Conservation (phyloP, 2,797 vertebrate species). For the Sylvilagus floridanus region DNA sequence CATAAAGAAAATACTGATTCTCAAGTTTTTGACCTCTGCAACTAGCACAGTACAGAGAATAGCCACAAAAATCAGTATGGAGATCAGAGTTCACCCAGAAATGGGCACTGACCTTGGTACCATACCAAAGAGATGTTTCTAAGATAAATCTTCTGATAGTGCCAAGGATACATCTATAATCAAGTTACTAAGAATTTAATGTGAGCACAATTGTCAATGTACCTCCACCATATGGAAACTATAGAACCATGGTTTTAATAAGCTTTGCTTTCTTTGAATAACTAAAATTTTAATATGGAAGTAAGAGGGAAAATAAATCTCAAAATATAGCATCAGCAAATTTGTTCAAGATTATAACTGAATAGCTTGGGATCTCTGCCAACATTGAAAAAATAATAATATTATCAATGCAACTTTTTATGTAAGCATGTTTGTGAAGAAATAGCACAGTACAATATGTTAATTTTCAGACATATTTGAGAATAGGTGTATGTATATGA, state of each 20-base stretch:
- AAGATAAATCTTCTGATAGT: background rate
- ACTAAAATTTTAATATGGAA: slow-evolving; percentile 33
- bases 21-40: background rate
- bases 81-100: background rate
- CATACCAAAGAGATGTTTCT: background rate
- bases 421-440: background rate
- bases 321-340: background rate
- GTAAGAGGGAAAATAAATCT: slow-evolving; percentile 11
- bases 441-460: background rate
- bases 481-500: background rate
- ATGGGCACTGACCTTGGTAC: background rate
- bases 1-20: background rate
- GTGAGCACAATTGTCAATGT: background rate
- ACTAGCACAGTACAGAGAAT: background rate
- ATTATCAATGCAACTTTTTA: slow-evolving; percentile 25
- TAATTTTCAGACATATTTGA: background rate
- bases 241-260: background rate
- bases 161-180: background rate
- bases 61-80: background rate
- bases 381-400: background rate
- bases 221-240: background rate
- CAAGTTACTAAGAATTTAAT: background rate
- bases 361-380: background rate
- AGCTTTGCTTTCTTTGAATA: slow-evolving; percentile 6
- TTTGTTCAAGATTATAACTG: background rate